Conservation (phyloP, 2,113 vertebrate species). For the Typhlomys cinereus region DNA sequence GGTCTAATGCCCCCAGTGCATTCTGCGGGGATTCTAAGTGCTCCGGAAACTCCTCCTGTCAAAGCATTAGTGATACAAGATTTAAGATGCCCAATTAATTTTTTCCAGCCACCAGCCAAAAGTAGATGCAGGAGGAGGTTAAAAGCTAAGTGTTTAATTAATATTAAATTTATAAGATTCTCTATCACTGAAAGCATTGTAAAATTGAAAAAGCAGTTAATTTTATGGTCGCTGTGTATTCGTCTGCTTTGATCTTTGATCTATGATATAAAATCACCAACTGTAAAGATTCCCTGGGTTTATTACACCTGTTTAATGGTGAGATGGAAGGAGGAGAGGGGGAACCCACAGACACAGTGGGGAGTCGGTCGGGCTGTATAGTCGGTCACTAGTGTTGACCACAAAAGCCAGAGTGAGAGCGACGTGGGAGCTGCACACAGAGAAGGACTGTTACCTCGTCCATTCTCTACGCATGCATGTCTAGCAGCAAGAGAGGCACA, state of each 20-base stretch:
- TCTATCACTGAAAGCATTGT: constrained; percentile 88
- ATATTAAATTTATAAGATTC: constrained; percentile 92
- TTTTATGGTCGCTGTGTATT: constrained; percentile 87
- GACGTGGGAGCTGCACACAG: accelerated
- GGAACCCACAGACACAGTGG: not conserved
- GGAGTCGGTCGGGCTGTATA: not conserved
- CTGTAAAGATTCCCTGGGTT: constrained; percentile 81
- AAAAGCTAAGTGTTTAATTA: constrained; percentile 92
- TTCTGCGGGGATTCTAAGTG: constrained; percentile 84
- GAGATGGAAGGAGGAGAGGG: constrained; percentile 40
- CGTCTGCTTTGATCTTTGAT: constrained; percentile 88
- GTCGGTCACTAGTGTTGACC: not conserved
- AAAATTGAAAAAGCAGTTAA: constrained; percentile 90
- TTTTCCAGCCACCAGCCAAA: constrained; percentile 87
- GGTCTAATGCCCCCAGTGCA: constrained; percentile 75
- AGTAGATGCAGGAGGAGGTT: constrained; percentile 87
- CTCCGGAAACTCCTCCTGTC: constrained; percentile 85
- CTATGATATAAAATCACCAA: constrained; percentile 81
- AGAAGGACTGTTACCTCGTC: not conserved
- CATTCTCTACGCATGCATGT: accelerated
- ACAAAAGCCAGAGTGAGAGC: not conserved
- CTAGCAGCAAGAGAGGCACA: not conserved
- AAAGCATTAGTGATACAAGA: constrained; percentile 85
- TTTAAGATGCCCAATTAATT: constrained; percentile 90
- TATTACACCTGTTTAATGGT: constrained; percentile 77